Evolutionary conservation across 2,113 vertebrate genomes (phyloP), one percentile per base, ranked within the genome.

Genomic region (Anhinga rufa): DNA sequence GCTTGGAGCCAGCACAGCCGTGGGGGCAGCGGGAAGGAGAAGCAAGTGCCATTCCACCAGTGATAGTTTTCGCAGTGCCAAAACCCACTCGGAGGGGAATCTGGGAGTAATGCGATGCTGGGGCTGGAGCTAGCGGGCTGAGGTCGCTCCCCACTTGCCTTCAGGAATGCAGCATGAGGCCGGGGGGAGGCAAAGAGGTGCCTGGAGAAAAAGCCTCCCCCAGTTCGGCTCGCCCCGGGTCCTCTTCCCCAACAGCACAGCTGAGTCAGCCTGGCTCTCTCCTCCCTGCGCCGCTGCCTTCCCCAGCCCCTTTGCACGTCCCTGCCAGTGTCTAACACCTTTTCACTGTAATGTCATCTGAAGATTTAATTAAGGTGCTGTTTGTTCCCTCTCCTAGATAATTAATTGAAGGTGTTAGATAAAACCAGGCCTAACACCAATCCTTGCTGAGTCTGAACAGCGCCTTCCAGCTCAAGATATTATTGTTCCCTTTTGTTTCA

Each of bases 321-420:
- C 76, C 87, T 83, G 57, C 74, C 19, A 15, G 75, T 79, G 95
- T 95, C 96, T 96, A 92, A 96, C 95, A 95, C 97, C 97, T 97
- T 90, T 94, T 95, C 72, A 38, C 88, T 90, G 62, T 91, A 94
- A 88, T 96, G 96, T 94, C 96, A 96, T 91, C 90, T 86, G 92
- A 97, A 97, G 94, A 95, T 96, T 97, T 97, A 97, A 97, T 97
- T 97, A 97, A 96, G 94, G 93, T 90, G 88, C 93, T 96, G 95
- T 94, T 97, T 96, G 86, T 95, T 95, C 95, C 93, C 49, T 92
- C 88, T 93, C 72, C 65, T 76, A 90, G 95, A 88, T 97, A 97
- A 97, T 97, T 97, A 97, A 97, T 97, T 96, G 96, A 86, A 96
- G 93, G 95, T 96, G 92, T 95, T 94, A 96, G 97, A 95, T 94